Evolutionary conservation across 2,888 invertebrate genomes (phyloP).

Genomic region (Dynastes maya): DNA sequence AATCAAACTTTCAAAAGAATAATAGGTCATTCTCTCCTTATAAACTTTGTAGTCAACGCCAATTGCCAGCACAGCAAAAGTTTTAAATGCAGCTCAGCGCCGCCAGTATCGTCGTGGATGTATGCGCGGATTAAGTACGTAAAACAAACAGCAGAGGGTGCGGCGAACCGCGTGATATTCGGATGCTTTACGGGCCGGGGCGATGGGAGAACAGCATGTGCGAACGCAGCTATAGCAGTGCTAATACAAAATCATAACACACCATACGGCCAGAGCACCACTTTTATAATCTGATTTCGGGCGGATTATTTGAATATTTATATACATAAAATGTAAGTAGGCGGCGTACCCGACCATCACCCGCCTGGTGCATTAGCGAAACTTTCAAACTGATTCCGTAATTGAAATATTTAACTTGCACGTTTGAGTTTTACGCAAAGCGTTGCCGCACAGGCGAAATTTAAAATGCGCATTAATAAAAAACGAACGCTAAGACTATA

Average conservation of each 20-base stretch:
- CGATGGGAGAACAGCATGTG: conserved; percentile 52
- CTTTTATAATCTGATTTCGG: conserved; percentile 69
- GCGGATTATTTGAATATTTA: conserved; percentile 70
- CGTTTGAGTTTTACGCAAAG: conserved; percentile 46
- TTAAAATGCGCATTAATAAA: conserved; percentile 44
- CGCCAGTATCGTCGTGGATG: background rate
- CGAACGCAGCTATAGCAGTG: conserved; percentile 57
- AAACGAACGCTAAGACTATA: conserved; percentile 28
- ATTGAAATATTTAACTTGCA: conserved; percentile 62
- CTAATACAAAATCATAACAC: conserved; percentile 70
- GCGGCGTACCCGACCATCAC: conserved; percentile 52
- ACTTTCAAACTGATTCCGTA: conserved; percentile 66
- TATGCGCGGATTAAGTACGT: conserved; percentile 55
- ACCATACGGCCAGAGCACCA: conserved; percentile 67
- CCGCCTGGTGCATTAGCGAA: conserved; percentile 67
- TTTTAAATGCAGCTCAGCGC: background rate
- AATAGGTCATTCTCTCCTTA: too few species aligned
- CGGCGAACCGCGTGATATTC: conserved; percentile 55
- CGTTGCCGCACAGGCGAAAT: conserved; percentile 10
- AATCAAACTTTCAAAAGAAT: too few species aligned
- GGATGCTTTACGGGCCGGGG: conserved; percentile 30
- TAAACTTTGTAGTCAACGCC: background rate
- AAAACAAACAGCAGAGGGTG: conserved; percentile 57
- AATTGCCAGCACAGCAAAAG: background rate
- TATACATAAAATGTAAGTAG: conserved; percentile 67